These are phyloP conservation scores for Drosophila maculinotata DNA, from an alignment of 2,888 invertebrate genomes.

Conservation along the genomic window DNA sequence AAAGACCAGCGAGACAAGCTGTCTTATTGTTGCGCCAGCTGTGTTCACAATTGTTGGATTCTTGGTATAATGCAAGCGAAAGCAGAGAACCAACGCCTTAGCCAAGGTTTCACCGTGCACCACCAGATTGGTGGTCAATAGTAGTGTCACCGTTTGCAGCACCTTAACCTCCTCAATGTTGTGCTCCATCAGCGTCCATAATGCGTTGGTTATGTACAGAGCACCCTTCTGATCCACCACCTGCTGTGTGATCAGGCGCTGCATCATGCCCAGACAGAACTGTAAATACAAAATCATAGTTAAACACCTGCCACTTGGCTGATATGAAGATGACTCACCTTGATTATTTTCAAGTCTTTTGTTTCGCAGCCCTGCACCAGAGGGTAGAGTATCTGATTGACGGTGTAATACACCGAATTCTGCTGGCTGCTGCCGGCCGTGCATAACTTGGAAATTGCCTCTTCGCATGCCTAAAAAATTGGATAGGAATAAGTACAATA, in stretches of 20 bases:
- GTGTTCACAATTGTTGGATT: slow-evolving; percentile 98
- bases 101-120: slow-evolving; percentile 98
- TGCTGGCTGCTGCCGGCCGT: slow-evolving; percentile 91
- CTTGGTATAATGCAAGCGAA: slow-evolving; percentile 97
- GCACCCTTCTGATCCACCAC: slow-evolving; percentile 96
- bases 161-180: slow-evolving; percentile 98
- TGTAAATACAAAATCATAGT: slow-evolving; percentile 82
- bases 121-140: slow-evolving; percentile 97
- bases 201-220: slow-evolving; percentile 95
- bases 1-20: slow-evolving; percentile 96
- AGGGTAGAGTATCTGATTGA: slow-evolving; percentile 97
- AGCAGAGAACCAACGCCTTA: slow-evolving; percentile 96
- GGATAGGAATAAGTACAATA: background rate
- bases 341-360: slow-evolving; percentile 97
- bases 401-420: slow-evolving; percentile 93
- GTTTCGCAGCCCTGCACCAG: slow-evolving; percentile 99
- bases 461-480: slow-evolving; percentile 93
- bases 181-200: slow-evolving; percentile 97
- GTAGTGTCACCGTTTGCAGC: slow-evolving; percentile 96
- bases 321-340: slow-evolving; percentile 86
- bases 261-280: slow-evolving; percentile 97
- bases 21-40: slow-evolving; percentile 98
- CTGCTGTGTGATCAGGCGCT: slow-evolving; percentile 95
- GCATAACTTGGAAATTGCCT: slow-evolving; percentile 95
- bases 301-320: background rate